Base-by-base conservation (phyloP, 2,797 vertebrate genomes). In the Sibirionetta formosa region DNA sequence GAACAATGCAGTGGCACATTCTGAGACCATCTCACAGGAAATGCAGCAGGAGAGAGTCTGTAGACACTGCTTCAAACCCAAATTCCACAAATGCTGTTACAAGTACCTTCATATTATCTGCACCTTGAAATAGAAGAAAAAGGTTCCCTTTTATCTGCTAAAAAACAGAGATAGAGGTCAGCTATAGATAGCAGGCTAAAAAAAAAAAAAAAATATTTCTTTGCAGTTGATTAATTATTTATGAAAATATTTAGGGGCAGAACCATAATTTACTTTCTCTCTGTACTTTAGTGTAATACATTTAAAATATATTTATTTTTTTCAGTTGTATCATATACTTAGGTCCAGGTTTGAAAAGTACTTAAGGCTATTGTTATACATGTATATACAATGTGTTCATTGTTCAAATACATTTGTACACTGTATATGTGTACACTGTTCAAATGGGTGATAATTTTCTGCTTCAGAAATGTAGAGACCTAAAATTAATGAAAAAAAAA, bases 1-100 rank as follows among this genome's bases (percentile, higher is more conserved):
- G 83, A 87, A 91, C 88, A 87, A 78, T 66, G 66, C 82, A 88
- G 60, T 73, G 82, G 64, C 56, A 63, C 95, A 84, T 91, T 83
- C 20, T 48, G 65, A 65, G 14, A 22, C 36, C 24, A 56, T 69
- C 35, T 61, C 13, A 27, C 48, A 44, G n/a, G 76, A 94, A 91
- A 70, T 0, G 0, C 22, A 79, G 73, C 17, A 44, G 44, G 14
- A 80, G n/a, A 70, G 81, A 7, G 9, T 40, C 15, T 79, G 27
- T 36, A 86, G 38, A 64, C 33, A 57, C 15, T 68, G 61, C 48
- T 60, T 61, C 53, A 94, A 92, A 42, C 7, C 19, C 65, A 75
- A 91, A 56, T 17, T 66, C 16, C 35, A 73, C n/a, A 82, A 17
- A 66, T 90, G 75, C 83, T 93, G 33, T 14, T 82, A 9, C 4